Base-by-base conservation (phyloP, 2,113 vertebrate species). In the Spermophilus dauricus region DNA sequence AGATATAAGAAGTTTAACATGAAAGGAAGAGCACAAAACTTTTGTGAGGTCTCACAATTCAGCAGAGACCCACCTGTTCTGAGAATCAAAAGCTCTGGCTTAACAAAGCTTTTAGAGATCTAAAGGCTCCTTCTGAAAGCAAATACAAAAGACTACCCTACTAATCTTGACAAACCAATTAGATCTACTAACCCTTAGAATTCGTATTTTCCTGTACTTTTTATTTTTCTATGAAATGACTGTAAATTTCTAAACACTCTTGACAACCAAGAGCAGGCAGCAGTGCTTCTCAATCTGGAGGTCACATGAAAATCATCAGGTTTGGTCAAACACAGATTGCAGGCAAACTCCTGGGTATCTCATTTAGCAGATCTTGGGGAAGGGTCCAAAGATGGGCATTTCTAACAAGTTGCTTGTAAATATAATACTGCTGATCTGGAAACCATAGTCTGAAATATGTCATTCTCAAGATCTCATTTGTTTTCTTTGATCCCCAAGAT, bases 21-120 rank as follows among this genome's bases (percentile, higher is more conserved):
- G 81, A 98, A 98, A 97, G 16, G 11, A 58, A 94, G 53, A 83
- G 42, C 67, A 84, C 93, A 92, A 87, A 53, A 70, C 48, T 87
- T 89, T 91, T 95, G 18, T 91, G 69, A 88, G 89, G 69, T 96
- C 69, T 95, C 67, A 34, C 65, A 96, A 84, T 94, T 97, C 92
- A 94, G 48, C 30, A 73, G 0, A 82, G 76, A 91, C 30, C 72
- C 90, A 97, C 77, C n/a, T 78, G n/a, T 96, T 96, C 89, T 53
- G 45, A 92, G 94, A 95, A 96, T 92, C 48, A 92, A 97, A 95
- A 87, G 69, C n/a, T 95, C 69, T 67, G 14, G 45, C 34, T 86
- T 91, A 94, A 93, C 95, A 97, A 98, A 97, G 96, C 63, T 65
- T 95, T 92, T 83, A 86, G 91, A 94, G 84, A 96, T 95, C 76